Conservation (phyloP, 2,113 vertebrate species). For the Anser brachyrhynchus region DNA sequence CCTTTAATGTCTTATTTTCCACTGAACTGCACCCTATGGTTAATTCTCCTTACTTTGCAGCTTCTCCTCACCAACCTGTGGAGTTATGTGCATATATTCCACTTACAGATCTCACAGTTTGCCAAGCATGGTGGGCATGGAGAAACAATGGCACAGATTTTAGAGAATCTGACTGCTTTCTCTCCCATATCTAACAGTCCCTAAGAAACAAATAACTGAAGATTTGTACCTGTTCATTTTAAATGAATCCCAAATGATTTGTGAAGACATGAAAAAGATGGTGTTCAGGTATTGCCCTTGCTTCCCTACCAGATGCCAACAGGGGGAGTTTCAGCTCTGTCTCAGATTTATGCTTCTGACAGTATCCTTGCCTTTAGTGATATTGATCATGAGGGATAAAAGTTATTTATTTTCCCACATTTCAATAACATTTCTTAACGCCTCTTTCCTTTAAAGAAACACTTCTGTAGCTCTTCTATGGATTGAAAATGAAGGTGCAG, state of each 20-base stretch:
- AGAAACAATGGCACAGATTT: neutral
- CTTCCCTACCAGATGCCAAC: conserved; percentile 29
- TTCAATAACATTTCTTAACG: conserved; percentile 45
- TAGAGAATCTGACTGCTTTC: neutral
- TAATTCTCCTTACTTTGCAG: conserved; percentile 9
- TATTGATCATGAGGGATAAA: conserved; percentile 59
- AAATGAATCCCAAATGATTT: neutral
- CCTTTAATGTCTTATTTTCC: neutral
- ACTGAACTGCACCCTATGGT: neutral
- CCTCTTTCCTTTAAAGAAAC: conserved; percentile 53
- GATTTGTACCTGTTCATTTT: neutral
- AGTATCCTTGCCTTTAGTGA: neutral
- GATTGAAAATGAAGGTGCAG: neutral
- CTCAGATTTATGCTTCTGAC: conserved; percentile 17
- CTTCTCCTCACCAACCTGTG: neutral
- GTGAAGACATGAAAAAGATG: neutral
- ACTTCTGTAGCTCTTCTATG: neutral
- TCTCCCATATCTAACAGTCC: neutral
- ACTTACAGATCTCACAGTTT: neutral
- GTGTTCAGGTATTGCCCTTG: neutral
- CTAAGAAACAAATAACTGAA: neutral
- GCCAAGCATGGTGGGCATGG: fast-evolving
- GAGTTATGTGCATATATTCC: fast-evolving
- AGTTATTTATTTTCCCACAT: conserved; percentile 59
- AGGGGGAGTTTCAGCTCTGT: conserved; percentile 73